These are phyloP conservation scores for Aphaenogaster rudis DNA, from an alignment of 1,140 invertebrate genomes.

Conservation along the genomic window DNA sequence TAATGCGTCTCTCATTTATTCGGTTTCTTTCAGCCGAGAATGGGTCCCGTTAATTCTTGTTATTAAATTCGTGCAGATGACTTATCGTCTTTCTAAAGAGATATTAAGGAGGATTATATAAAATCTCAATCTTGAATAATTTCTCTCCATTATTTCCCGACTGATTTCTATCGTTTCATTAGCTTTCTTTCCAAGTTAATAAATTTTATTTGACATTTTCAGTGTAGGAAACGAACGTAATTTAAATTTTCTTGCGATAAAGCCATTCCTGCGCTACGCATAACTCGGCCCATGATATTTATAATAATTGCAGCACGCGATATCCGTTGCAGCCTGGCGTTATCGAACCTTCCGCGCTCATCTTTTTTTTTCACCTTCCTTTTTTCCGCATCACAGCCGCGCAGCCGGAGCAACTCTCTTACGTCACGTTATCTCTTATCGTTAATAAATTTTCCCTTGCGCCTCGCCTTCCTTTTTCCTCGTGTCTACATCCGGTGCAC, in stretches of 20 bases:
- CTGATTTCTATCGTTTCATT: not conserved
- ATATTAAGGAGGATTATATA: slow-evolving; percentile 3
- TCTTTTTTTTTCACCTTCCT: slow-evolving; percentile 1
- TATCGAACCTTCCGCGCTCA: slow-evolving; percentile 15
- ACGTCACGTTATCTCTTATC: slow-evolving; percentile 71
- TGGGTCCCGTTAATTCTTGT: not conserved
- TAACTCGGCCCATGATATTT: slow-evolving; percentile 76
- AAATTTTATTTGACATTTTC: slow-evolving; percentile 23
- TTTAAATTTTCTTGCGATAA: slow-evolving; percentile 18
- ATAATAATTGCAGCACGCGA: slow-evolving; percentile 76
- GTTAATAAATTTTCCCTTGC: slow-evolving; percentile 69
- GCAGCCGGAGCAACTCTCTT: slow-evolving; percentile 46
- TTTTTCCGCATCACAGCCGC: slow-evolving; percentile 31
- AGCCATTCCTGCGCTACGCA: slow-evolving; percentile 48
- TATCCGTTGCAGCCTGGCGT: slow-evolving; percentile 35
- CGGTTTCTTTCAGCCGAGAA: not conserved
- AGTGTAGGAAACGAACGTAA: not conserved
- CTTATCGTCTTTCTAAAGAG: not conserved
- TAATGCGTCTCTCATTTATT: slow-evolving; percentile 38
- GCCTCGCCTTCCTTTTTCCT: slow-evolving; percentile 32
- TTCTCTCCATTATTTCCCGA: not conserved
- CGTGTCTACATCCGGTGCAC: slow-evolving; percentile 51
- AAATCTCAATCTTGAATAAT: slow-evolving; percentile 2
- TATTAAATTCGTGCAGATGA: not conserved
- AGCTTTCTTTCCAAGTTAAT: not conserved